Evolutionary conservation across 2,888 invertebrate species (phyloP), one percentile per base, ranked within the genome.

Genomic region (Byasa hedistus): DNA sequence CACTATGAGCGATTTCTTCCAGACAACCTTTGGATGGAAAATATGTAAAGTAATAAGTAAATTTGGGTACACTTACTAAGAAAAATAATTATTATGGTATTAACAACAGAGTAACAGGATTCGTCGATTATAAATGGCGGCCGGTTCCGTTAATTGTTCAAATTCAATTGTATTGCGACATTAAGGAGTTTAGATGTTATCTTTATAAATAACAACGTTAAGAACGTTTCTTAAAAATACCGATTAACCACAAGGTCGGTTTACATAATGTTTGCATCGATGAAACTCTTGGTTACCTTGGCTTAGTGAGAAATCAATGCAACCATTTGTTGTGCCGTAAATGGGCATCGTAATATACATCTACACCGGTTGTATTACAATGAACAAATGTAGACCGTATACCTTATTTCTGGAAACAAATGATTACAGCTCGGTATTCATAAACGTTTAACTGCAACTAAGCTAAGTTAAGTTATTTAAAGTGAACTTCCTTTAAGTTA

Each of bases 251-350:
- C 22, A 22, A 54, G 52, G 52, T 32, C 36, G 36, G 10, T 36
- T 21, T 36, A 48, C n/a, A 48, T 19, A 24, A 24, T 39, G 12
- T 36, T 36, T 44, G 44, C 21, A 22, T 54, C 22, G 32, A n/a
- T 54, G 58, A 32, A n/a, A 57, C 36, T 12, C 51, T 39, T 48
- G 59, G 48, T 60, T 36, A 51, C 60, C 60, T 65, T 65, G 56
- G 39, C 32, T 21, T 56, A 36, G 44, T 58, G 15, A 44, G 54
- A 54, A 55, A 36, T 22, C n/a, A 64, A 55, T 59, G 44, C 22
- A 54, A 21, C 27, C 65, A 58, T 54, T 59, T 64, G 23, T 55
- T 65, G 21, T 22, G 24, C 59, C 22, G 15, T 24, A 44, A 22
- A 61, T 27, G 48, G 62, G 39, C 62, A 17, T 59, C 44, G 24